Base-by-base conservation (phyloP, 2,113 vertebrate species). In the Lagopus muta region DNA sequence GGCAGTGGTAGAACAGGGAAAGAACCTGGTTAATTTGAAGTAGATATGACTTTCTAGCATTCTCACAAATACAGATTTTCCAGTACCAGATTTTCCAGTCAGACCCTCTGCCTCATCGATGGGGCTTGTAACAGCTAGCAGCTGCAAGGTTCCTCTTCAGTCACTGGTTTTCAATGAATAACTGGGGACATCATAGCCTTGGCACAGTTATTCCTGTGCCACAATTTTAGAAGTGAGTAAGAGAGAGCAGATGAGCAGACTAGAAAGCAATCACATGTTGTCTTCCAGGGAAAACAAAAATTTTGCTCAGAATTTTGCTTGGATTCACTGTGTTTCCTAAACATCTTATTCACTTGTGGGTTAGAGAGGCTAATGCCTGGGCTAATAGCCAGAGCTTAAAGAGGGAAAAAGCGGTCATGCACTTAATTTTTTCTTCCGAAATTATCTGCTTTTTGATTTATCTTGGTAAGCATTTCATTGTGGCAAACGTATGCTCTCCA, bases 381-480 rank as follows among this genome's bases (percentile, higher is more conserved):
- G 74, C 86, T 89, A 87, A 82, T 76, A 82, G 67, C 84, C 90
- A 92, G 77, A 75, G 16, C 34, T 54, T 72, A 67, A 78, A 78
- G 38, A 71, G 38, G 10, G 78, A 78, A 84, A 88, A 69, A 87
- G 8, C n/a, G 84, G 54, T 38, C n/a, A 58, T 76, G 40, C 48
- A 73, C 54, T 91, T 85, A 32, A 79, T 58, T 79, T 94, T 91
- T 70, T 36, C 55, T 77, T 80, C 67, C 16, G 77, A 73, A 66
- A 45, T 87, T 89, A 82, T 84, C 45, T 89, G 48, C 19, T 50
- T 89, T 92, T 90, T 92, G 34, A 90, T 95, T 90, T 86, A 42
- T 43, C 72, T 86, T 88, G 25, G 12, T 89, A 64, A 75, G 47
- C 50, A 19, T 60, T 95, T 92, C 24, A 52, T 19, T 78, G 66